These are phyloP conservation scores for Dolichotis patagonum DNA, from an alignment of 2,113 vertebrate species.

Conservation along the genomic window DNA sequence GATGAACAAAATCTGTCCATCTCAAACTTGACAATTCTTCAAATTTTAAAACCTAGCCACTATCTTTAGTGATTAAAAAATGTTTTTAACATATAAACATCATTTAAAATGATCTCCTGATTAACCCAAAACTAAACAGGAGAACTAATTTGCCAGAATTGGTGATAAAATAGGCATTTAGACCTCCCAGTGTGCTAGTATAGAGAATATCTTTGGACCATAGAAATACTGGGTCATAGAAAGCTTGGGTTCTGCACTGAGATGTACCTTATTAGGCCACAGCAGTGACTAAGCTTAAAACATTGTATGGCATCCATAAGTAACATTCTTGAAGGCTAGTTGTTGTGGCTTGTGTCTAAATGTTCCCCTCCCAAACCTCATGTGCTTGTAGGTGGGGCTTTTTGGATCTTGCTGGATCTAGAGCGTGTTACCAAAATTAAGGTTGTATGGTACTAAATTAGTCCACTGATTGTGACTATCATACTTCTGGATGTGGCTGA, in stretches of 20 bases:
- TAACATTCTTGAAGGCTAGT: background rate
- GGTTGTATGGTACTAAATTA: no score
- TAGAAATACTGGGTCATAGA: background rate
- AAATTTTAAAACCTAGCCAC: background rate
- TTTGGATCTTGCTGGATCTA: no score
- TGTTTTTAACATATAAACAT: background rate
- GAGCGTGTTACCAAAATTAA: no score
- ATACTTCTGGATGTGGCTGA: no score
- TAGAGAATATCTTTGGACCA: background rate
- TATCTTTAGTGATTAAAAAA: background rate
- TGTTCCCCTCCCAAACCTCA: no score
- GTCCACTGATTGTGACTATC: no score
- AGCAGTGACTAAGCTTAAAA: background rate
- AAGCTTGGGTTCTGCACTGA: background rate
- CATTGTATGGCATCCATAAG: conserved; percentile 5
- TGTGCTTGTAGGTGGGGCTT: no score
- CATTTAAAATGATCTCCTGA: background rate
- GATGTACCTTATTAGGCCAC: background rate
- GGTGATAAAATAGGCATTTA: background rate
- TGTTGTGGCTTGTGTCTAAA: no score
- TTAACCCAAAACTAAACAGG: background rate
- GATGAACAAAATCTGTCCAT: background rate
- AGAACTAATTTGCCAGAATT: background rate
- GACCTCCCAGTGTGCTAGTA: background rate
- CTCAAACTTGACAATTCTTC: background rate